Base-by-base conservation (phyloP, 2,113 vertebrate species). In the Theristicus caerulescens region DNA sequence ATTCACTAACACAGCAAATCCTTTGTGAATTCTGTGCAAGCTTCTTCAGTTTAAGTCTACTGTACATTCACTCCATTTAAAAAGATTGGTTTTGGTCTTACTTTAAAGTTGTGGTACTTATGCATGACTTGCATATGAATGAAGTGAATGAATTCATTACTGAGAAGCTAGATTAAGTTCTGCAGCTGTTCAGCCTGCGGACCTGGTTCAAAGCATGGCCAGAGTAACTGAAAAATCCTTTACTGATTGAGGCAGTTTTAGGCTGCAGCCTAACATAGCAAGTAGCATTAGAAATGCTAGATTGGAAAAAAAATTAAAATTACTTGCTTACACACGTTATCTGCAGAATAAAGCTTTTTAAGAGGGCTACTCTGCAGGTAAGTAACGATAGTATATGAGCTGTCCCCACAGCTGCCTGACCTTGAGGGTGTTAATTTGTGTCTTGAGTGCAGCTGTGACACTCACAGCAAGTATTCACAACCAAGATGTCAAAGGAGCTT, bases 111-210 rank as follows among this genome's bases (percentile, higher is more conserved):
- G 95, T 96, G 91, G 82, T 96, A 95, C 90, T 97, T 97, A 86
- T 31, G 79, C 95, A 91, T 95, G 97, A 96, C 94, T 97, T 86
- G 97, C 67, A 82, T 98, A 93, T 90, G 94, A 97, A 98, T 98
- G 92, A 97, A 72, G 88, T 88, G 91, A 96, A 96, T 97, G 90
- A 98, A 98, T 98, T 98, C 67, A 97, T 98, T 98, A 97, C 96
- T 94, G 94, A 96, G 82, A 97, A 97, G 96, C 88, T 85, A 97
- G 98, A 98, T 97, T 97, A 98, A 97, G 88, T 97, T 98, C 94
- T 96, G 97, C 98, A 98, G 97, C 98, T 98, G 98, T 97, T 98
- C 96, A 76, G 95, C 96, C 96, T 87, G 77, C 92, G 92, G 96
- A 98, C 78, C 94, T 91, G 46, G 84, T 93, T 93, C 83, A 94